A percentile compares a stretch with the other conserved stretches of the same genome.
Evolutionary conservation across 2,113 vertebrate genomes (phyloP).

Genomic region (Diglossa brunneiventris): DNA sequence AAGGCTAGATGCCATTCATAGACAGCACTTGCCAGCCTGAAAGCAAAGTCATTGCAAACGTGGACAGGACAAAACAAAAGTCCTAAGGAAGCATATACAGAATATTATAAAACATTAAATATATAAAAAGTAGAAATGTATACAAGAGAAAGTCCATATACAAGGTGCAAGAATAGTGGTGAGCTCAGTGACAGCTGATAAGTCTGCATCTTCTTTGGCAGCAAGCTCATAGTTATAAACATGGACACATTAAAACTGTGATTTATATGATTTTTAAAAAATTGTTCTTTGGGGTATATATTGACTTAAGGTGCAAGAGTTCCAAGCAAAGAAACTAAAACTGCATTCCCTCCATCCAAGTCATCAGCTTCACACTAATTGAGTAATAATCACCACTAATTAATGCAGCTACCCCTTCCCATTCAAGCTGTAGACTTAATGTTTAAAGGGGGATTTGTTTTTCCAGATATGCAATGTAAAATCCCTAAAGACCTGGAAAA

Average conservation of each 20-base stretch:
- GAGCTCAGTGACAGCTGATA: neutral
- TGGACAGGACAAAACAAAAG: neutral
- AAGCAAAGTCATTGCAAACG: neutral
- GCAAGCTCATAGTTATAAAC: accelerated
- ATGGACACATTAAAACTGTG: neutral
- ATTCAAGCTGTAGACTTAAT: neutral
- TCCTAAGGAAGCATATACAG: neutral
- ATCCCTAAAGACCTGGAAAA: slow-evolving; percentile 37
- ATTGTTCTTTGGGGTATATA: neutral
- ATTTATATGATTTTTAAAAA: neutral
- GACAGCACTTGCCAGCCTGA: neutral
- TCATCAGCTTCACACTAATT: neutral
- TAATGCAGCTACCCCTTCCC: neutral
- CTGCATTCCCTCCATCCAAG: neutral
- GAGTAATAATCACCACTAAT: neutral
- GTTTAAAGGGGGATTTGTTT: neutral
- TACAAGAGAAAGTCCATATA: neutral
- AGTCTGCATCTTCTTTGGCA: neutral
- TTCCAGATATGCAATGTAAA: neutral
- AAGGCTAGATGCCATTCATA: neutral
- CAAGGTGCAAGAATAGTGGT: neutral
- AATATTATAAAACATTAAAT: neutral
- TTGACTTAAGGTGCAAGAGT: neutral
- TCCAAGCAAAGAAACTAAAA: neutral
- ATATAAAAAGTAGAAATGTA: neutral